Percentiles rank a stretch among this genome's conserved stretches.
phyloP scores from a whole-genome alignment of 1,140 invertebrate genomes.

The Drosophila bipectinata region DNA sequence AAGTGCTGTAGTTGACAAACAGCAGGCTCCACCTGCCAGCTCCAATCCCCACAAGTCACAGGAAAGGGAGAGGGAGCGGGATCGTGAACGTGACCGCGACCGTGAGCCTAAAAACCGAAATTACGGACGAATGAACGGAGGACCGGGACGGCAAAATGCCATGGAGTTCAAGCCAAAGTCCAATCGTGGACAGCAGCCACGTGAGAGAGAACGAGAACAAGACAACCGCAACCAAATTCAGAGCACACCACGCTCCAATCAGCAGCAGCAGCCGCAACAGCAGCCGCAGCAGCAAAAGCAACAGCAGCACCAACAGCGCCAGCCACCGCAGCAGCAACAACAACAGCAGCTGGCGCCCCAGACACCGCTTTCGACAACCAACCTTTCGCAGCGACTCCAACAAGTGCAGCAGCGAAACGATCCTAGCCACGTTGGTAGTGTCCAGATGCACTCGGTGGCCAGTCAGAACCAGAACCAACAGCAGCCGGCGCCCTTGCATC shows the following conservation, averaged over 20 bases:
- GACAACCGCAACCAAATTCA: constrained; percentile 46
- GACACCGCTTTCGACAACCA: constrained; percentile 56
- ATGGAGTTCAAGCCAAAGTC: constrained; percentile 67
- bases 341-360: constrained; percentile 35
- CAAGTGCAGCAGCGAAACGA: constrained; percentile 82
- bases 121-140: constrained; percentile 56
- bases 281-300: constrained; percentile 23
- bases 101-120: constrained; percentile 58
- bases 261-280: constrained; percentile 54
- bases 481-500: constrained; percentile 78
- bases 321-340: constrained; percentile 53
- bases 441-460: constrained; percentile 80
- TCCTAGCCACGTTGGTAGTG: constrained; percentile 81
- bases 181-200: constrained; percentile 33
- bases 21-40: constrained; percentile 3
- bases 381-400: constrained; percentile 74
- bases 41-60: constrained; percentile 34
- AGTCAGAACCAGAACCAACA: constrained; percentile 70
- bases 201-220: constrained; percentile 47
- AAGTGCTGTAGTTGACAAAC: constrained; percentile 34
- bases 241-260: constrained; percentile 41
- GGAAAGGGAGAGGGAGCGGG: constrained; percentile 36
- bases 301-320: constrained; percentile 46
- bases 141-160: constrained; percentile 54
- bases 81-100: constrained; percentile 31